Conservation (phyloP, 2,797 vertebrate genomes). For the Brotula barbata region DNA sequence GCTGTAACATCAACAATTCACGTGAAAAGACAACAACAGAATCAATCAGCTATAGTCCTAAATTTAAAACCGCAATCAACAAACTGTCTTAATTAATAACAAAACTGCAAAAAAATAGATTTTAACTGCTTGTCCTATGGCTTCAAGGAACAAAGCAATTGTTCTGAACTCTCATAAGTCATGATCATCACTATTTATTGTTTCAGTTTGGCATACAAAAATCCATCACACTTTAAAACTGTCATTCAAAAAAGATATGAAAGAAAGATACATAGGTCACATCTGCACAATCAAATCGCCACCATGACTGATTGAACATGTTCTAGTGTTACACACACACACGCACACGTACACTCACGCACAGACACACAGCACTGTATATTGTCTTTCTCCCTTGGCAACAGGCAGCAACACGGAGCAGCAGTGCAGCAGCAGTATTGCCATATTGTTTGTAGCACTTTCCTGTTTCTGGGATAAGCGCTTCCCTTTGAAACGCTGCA, state of each 20-base stretch:
- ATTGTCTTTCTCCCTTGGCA: conserved; percentile 49
- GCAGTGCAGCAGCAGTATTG: conserved; percentile 62
- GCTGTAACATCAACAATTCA: too few species aligned
- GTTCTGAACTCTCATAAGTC: conserved; percentile 30
- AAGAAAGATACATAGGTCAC: conserved; percentile 37
- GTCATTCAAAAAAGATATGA: conserved; percentile 32
- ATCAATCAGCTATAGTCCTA: conserved; percentile 37
- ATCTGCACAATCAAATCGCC: conserved; percentile 58
- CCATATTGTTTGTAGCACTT: conserved; percentile 79
- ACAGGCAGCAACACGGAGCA: conserved; percentile 45
- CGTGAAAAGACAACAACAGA: conserved; percentile 35
- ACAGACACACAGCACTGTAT: conserved; percentile 37
- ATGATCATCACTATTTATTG: conserved; percentile 28
- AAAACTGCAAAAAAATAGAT: conserved; percentile 10
- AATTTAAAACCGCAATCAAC: conserved; percentile 43
- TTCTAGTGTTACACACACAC: conserved; percentile 43
- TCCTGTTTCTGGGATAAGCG: conserved; percentile 81
- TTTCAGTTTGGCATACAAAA: conserved; percentile 32
- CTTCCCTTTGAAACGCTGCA: conserved; percentile 69
- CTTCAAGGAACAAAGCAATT: too few species aligned
- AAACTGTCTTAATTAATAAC: conserved; percentile 30
- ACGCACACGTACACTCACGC: conserved; percentile 36
- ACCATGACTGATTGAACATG: conserved; percentile 40
- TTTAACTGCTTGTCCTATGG: conserved; percentile 15
- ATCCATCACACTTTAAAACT: conserved; percentile 28